Evolutionary conservation across 2,113 vertebrate species (phyloP), one percentile per base, ranked within the genome.

Genomic region (Dascyllus trimaculatus): DNA sequence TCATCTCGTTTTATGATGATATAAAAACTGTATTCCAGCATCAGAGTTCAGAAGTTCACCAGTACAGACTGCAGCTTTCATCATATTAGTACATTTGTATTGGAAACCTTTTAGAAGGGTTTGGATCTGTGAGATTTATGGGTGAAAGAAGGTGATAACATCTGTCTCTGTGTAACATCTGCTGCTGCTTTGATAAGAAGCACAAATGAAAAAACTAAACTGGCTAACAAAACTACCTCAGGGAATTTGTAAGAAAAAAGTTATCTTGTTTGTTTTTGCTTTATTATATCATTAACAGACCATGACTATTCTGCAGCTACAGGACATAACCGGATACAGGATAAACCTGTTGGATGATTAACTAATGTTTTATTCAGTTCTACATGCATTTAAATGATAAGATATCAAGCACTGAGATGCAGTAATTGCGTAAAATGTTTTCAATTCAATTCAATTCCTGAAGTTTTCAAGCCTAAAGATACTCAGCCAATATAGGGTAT

Each of bases 161-260:
- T 91, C 71, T 81, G 73, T 69, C 49, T 75, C 9, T 79, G 71
- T 35, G 40, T 67, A 73, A 80, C 58, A 81, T 79, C 61, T 86
- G 71, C 69, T 54, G 49, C 24, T 74, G 46, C 61, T 66, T 53
- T 74, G 22, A 76, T 40, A 57, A 26, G 32, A 68, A 69, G 19
- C 5, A 11, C 8, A 67, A 66, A 74, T 52, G 13, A 67, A 3
- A 13, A 77, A 68, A 45, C 24, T 45, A 32, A 49, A 32, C 14
- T 40, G 18, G 17, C 15, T 43, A 51, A 63, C 1, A 29, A 48
- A 19, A 61, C 51, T 26, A 46, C 70, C 25, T 71, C 21, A 32
- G 61, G 72, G 57, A 73, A 79, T 40, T 58, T 4, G 0, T 21
- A 43, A 29, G 11, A 35, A 4, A 21, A 17, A 68, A 26, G 14